Conservation (phyloP, 2,888 invertebrate species). For the Vesta saturnalis region DNA sequence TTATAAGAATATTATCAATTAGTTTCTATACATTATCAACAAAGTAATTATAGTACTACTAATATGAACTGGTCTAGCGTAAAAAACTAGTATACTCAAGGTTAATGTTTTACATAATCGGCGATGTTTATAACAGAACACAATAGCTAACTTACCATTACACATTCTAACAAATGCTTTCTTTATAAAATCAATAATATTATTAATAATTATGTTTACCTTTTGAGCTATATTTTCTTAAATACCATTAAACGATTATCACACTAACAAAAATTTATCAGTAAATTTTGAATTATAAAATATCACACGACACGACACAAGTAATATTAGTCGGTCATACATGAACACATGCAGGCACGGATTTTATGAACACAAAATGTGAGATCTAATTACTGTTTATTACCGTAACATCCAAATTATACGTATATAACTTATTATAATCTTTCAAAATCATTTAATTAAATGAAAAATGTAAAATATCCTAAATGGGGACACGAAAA, state of each 20-base stretch:
- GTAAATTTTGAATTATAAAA: not conserved
- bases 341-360: conserved; percentile 1
- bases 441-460: not conserved
- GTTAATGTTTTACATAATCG: conserved; percentile 7
- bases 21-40: not conserved
- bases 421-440: conserved; percentile 2
- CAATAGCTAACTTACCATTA: not conserved
- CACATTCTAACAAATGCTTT: not conserved
- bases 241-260: not conserved
- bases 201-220: too few species aligned
- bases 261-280: not conserved
- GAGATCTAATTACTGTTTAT: not conserved
- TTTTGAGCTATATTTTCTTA: not conserved
- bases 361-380: conserved; percentile 4
- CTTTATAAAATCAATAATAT: not conserved
- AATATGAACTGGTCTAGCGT: not conserved
- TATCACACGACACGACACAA: conserved; percentile 12
- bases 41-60: not conserved
- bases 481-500: conserved; percentile 31
- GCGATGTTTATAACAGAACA: not conserved
- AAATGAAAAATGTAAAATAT: conserved; percentile 6
- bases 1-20: not conserved
- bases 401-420: not conserved
- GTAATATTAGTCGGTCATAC: conserved; percentile 1
- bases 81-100: not conserved